phyloP scores from a whole-genome alignment of 2,888 invertebrate species.

The Aporophyla nigra region DNA sequence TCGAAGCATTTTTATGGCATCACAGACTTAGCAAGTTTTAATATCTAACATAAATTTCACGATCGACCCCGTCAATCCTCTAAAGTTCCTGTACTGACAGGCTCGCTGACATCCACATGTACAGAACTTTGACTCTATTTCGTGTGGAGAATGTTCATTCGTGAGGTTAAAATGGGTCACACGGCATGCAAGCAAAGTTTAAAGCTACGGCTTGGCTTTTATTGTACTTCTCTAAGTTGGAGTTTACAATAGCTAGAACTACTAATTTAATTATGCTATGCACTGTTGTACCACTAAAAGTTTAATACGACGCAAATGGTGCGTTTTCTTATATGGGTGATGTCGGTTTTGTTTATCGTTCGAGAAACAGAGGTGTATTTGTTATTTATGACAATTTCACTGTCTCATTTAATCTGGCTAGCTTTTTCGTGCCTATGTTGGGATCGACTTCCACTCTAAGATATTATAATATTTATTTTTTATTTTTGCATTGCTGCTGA shows the following conservation, averaged over 20 bases:
- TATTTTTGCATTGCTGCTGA: no score
- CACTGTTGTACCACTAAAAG: constrained; percentile 44
- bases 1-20: constrained; percentile 4
- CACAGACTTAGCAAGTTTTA: not conserved
- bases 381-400: not conserved
- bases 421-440: no score
- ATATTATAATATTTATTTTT: no score
- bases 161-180: constrained; percentile 60
- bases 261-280: constrained; percentile 56
- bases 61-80: constrained; percentile 42
- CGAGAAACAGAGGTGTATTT: not conserved
- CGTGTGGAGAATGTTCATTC: constrained; percentile 53
- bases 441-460: no score
- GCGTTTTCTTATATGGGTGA: constrained; percentile 3
- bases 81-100: constrained; percentile 51
- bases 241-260: constrained; percentile 59
- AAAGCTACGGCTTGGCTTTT: constrained; percentile 54
- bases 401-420: not conserved
- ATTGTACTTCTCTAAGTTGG: constrained; percentile 54
- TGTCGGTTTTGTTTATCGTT: constrained; percentile 5
- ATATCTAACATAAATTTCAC: constrained; percentile 11
- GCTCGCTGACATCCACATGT: constrained; percentile 37
- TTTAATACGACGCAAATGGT: constrained; percentile 37
- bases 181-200: constrained; percentile 48
- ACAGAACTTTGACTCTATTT: constrained; percentile 45